Conservation (phyloP, 2,797 vertebrate genomes). For the Acanthurus leucopareius region DNA sequence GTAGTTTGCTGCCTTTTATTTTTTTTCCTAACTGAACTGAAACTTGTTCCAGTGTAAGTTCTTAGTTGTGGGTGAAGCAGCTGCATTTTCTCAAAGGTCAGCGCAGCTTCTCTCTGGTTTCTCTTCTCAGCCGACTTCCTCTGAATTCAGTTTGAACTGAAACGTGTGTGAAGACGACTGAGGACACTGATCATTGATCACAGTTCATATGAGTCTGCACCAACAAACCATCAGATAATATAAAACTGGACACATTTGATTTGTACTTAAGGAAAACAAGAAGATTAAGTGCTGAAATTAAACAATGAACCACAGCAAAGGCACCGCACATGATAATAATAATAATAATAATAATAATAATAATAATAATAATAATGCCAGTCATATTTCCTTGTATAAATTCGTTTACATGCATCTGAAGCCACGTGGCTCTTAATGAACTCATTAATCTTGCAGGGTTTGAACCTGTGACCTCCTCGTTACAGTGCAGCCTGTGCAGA, state of each 20-base stretch:
- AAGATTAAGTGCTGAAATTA: too few species aligned
- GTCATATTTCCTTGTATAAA: too few species aligned
- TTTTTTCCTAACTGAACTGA: too few species aligned
- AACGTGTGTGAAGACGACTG: not conserved
- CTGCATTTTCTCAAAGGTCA: not conserved
- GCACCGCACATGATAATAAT: too few species aligned
- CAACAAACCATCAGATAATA: not conserved
- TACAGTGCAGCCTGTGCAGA: not conserved
- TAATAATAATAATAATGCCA: not conserved
- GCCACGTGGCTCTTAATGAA: not conserved
- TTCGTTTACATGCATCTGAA: not conserved
- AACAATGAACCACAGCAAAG: too few species aligned
- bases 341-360: not conserved
- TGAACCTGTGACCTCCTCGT: too few species aligned
- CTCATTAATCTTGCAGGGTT: not conserved
- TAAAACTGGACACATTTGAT: too few species aligned
- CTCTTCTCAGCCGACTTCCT: not conserved
- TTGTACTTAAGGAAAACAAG: not conserved
- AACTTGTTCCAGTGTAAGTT: too few species aligned
- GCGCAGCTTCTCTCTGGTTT: too few species aligned
- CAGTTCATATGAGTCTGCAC: not conserved
- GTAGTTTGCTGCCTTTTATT: too few species aligned
- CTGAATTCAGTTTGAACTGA: constrained; percentile 19
- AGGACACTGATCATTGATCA: too few species aligned
- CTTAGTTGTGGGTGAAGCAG: too few species aligned